Evolutionary conservation across 1,140 invertebrate genomes (phyloP).

Genomic region (Pectinophora gossypiella): DNA sequence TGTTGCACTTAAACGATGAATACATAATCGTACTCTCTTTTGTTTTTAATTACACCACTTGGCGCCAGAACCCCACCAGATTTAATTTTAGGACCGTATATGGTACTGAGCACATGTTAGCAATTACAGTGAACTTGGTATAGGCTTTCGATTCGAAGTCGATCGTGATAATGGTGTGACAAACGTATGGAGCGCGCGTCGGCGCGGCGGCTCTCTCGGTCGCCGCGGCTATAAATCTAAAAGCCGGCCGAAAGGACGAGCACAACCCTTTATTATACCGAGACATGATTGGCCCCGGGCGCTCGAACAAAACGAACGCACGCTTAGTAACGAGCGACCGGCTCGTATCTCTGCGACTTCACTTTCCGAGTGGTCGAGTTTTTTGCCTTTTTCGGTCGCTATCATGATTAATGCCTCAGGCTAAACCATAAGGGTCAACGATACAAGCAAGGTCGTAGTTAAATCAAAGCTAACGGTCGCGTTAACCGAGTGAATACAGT

Average conservation of each 20-base stretch:
- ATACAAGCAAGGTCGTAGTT: conserved; percentile 33
- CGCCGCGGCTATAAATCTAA: conserved; percentile 54
- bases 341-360: conserved; percentile 42
- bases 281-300: conserved; percentile 66
- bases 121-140: conserved; percentile 40
- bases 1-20: conserved; percentile 34
- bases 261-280: conserved; percentile 64
- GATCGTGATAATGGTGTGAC: conserved; percentile 55
- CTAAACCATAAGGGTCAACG: conserved; percentile 21
- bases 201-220: conserved; percentile 29
- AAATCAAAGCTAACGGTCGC: conserved; percentile 13
- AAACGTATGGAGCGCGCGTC: conserved; percentile 45
- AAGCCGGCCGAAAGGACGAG: conserved; percentile 49
- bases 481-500: conserved; percentile 18
- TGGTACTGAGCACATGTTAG: conserved; percentile 23
- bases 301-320: conserved; percentile 53
- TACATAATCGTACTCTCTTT: conserved; percentile 26
- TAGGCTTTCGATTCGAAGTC: conserved; percentile 10
- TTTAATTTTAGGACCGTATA: conserved; percentile 1
- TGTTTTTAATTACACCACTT: conserved; percentile 23
- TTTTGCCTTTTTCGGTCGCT: conserved; percentile 34
- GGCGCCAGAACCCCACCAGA: conserved; percentile 1
- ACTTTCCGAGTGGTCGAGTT: conserved; percentile 27
- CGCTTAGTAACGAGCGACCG: conserved; percentile 44
- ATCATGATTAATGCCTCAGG: conserved; percentile 31